Evolutionary conservation across 1,140 invertebrate genomes (phyloP), one percentile per base, ranked within the genome.

Genomic region (Megalonaias nervosa): DNA sequence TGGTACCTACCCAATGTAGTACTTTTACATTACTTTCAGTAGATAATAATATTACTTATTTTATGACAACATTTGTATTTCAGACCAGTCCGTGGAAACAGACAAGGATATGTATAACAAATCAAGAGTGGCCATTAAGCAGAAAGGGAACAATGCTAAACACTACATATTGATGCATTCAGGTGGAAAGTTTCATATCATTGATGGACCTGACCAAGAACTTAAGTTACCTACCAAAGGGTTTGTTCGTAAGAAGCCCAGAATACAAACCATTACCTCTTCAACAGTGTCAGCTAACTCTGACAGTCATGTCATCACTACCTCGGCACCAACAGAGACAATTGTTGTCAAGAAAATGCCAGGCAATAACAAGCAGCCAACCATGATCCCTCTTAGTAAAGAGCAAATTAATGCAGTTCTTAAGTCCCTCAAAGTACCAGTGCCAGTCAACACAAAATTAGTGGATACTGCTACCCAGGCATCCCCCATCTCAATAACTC

Each of bases 391-490:
- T 16, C 75, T 88, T n/a, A 88, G 84, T 55, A 75, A 79, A 38
- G 81, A 85, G 62, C 86, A 86, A 76, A 88, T 88, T 62, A 79
- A 88, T 68, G 85, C 84, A 38, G 85, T 88, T 38, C 76, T 88
- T 14, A 76, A 82, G 65, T 88, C 86, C 0, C 67, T 88, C 13
- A 85, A 88, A 74, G 82, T 82, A n/a, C 86, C 86, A 48, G 83
- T 88, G 17, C 81, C 82, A 59, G 74, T 82, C 0, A 81, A 78
- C 48, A 78, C 79, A n/a, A 62, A 64, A 48, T 55, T 79, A 55
- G 67, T 62, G 26, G 83, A 81, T 79, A 79, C 71, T 21, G 74
- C 67, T 48, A 83, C 81, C 57, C 80, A 81, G 69, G 82, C 78
- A 6, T 80, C 79, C 2, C 77, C 71, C 17, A 31, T 61, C 57